Evolutionary conservation across 2,113 vertebrate species (phyloP).

Genomic region (Pterophyllum scalare): DNA sequence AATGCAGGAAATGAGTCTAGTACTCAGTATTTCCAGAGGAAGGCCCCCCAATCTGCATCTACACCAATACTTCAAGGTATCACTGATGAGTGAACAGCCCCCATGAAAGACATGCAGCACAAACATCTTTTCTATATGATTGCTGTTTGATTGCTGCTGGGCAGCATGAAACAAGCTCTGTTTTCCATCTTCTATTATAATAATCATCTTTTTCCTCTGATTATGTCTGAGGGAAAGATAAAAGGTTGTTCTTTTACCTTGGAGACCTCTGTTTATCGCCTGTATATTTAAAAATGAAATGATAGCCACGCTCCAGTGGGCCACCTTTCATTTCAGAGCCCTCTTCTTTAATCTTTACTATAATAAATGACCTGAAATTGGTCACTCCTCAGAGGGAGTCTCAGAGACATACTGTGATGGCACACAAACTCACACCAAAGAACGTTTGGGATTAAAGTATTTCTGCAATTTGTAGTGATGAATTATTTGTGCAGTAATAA

Average conservation of each 20-base stretch:
- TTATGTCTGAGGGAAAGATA: conserved; percentile 38
- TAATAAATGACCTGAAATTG: neutral
- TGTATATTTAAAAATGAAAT: neutral
- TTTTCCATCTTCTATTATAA: neutral
- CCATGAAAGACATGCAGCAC: neutral
- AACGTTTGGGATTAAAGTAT: neutral
- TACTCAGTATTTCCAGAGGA: too few relatives aligned
- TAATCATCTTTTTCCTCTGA: conserved; percentile 25
- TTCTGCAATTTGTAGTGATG: neutral
- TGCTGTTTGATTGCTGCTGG: conserved; percentile 7
- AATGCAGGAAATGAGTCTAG: too few relatives aligned
- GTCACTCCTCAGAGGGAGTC: neutral
- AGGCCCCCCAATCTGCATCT: too few relatives aligned
- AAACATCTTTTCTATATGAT: neutral
- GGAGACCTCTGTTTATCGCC: neutral
- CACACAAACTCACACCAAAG: neutral
- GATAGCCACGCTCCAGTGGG: neutral
- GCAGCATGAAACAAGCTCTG: neutral
- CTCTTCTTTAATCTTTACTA: neutral
- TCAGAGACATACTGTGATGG: neutral
- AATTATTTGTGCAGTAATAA: neutral
- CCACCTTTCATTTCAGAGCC: conserved; percentile 4
- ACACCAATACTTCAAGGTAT: neutral
- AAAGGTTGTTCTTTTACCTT: conserved; percentile 20
- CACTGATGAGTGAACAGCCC: neutral